phyloP scores from a whole-genome alignment of 1,140 invertebrate species.

The Aporrectodea caliginosa region DNA sequence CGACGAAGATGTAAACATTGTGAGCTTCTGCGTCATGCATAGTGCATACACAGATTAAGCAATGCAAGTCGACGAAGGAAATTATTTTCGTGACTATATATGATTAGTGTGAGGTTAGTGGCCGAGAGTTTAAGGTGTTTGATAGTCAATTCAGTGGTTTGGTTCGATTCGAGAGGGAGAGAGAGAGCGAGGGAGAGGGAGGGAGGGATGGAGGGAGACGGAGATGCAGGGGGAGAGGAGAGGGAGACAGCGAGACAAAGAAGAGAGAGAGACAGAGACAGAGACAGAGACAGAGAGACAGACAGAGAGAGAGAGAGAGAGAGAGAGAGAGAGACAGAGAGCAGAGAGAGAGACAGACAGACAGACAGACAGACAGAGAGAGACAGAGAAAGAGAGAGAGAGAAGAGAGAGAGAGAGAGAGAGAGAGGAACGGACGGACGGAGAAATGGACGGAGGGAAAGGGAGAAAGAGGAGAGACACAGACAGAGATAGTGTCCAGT shows the following conservation, averaged over 20 bases:
- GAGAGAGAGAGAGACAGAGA: slow-evolving; percentile 23
- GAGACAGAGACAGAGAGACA: background rate
- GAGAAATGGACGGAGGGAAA: background rate
- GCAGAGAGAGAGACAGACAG: background rate
- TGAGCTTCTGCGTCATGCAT: too few species aligned
- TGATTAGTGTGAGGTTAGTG: too few species aligned
- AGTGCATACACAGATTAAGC: too few species aligned
- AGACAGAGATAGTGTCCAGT: background rate
- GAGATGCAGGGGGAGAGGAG: background rate
- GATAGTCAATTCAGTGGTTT: too few species aligned
- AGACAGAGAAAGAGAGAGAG: background rate
- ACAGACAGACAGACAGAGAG: background rate
- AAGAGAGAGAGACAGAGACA: background rate
- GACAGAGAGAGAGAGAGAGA: slow-evolving; percentile 10
- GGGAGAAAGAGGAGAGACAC: background rate
- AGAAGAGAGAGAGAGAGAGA: background rate
- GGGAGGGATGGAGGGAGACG: background rate
- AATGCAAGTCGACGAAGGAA: too few species aligned
- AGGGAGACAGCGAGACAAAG: background rate
- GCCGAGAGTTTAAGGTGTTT: too few species aligned
- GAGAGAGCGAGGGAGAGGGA: background rate
- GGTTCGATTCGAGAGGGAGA: too few species aligned
- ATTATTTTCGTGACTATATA: too few species aligned
- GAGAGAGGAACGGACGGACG: too few species aligned
- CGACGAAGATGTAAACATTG: too few species aligned